phyloP scores from a whole-genome alignment of 2,113 vertebrate species.

The Willisornis vidua region DNA sequence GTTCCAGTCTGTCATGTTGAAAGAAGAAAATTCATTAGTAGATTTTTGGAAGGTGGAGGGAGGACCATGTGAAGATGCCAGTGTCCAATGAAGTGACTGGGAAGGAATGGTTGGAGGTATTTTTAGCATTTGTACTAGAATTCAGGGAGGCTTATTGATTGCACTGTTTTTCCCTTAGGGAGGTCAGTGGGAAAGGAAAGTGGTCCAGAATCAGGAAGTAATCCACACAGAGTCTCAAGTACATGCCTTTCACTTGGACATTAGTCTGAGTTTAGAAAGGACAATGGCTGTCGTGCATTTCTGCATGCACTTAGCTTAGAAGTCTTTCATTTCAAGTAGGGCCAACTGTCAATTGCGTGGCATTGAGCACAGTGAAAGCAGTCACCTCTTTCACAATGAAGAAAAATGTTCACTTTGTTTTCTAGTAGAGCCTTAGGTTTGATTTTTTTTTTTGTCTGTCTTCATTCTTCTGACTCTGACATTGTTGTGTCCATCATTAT shows the following conservation, averaged over 20 bases:
- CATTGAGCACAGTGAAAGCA: neutral
- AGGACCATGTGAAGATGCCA: neutral
- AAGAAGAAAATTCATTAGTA: neutral
- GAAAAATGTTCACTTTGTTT: neutral
- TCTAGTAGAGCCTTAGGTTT: neutral
- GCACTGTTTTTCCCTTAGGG: neutral
- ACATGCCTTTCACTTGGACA: neutral
- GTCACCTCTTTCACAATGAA: neutral
- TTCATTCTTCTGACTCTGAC: neutral
- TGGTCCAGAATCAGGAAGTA: neutral
- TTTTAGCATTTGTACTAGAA: neutral
- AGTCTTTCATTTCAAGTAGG: neutral
- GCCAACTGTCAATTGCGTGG: neutral
- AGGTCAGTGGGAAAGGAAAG: neutral
- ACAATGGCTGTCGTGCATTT: neutral
- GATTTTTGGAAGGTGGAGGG: neutral
- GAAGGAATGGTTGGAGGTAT: neutral
- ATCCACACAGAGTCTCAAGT: neutral
- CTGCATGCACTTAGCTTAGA: neutral
- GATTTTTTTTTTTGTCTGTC: neutral
- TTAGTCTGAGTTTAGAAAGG: neutral
- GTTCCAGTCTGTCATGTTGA: neutral
- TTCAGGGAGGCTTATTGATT: neutral
- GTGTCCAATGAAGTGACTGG: neutral
- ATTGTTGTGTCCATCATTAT: neutral